A percentile compares a stretch with the other conserved stretches of the same genome.
Conservation (phyloP, 2,888 invertebrate species). For the Cheilosia vernalis region DNA sequence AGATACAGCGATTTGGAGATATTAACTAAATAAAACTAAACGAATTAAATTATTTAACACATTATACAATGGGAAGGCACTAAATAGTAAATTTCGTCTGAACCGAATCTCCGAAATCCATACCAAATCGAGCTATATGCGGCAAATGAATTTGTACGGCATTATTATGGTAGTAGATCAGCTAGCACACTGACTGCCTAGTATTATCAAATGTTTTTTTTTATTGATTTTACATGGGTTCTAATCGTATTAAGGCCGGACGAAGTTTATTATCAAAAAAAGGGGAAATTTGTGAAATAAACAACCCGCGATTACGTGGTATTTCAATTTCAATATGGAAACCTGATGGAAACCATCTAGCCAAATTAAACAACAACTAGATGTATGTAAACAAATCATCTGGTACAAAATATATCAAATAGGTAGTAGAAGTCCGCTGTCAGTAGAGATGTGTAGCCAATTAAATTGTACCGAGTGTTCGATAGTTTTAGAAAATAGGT, state of each 20-base stretch:
- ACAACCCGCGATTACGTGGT: constrained; percentile 22
- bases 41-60: constrained; percentile 27
- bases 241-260: background rate
- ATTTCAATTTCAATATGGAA: background rate
- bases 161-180: constrained; percentile 69
- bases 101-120: constrained; percentile 30
- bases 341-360: constrained; percentile 38
- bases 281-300: constrained; percentile 11
- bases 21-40: constrained; percentile 13
- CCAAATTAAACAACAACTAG: constrained; percentile 14
- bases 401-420: constrained; percentile 27
- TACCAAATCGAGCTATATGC: constrained; percentile 59
- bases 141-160: constrained; percentile 65
- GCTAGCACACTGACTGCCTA: constrained; percentile 3
- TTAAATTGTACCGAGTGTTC: background rate
- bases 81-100: constrained; percentile 38
- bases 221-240: constrained; percentile 53
- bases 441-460: constrained; percentile 18
- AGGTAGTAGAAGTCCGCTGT: background rate
- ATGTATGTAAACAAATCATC: constrained; percentile 49
- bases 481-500: background rate
- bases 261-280: background rate
- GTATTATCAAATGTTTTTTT: background rate
- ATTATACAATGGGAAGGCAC: constrained; percentile 60
- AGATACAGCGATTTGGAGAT: background rate